Evolutionary conservation across 2,888 invertebrate genomes (phyloP).

Genomic region (Xylota segnis): DNA sequence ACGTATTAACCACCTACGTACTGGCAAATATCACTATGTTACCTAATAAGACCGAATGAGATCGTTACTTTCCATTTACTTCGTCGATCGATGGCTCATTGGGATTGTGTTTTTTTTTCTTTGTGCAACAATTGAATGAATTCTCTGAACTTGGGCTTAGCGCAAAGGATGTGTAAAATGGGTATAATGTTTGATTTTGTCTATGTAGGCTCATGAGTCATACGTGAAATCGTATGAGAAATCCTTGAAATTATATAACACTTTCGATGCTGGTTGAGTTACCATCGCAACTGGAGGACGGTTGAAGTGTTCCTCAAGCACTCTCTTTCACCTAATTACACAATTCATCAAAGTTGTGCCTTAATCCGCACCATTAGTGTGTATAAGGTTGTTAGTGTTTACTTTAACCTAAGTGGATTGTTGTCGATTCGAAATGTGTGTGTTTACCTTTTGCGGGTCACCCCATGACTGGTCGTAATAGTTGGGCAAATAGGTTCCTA

Average conservation of each 20-base stretch:
- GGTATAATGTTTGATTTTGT: background rate
- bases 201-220: constrained; percentile 1
- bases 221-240: background rate
- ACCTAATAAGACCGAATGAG: constrained; percentile 68
- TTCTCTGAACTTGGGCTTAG: background rate
- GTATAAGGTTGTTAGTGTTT: constrained; percentile 22
- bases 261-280: constrained; percentile 5
- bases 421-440: constrained; percentile 8
- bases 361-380: constrained; percentile 54
- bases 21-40: constrained; percentile 52
- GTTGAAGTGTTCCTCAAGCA: constrained; percentile 27
- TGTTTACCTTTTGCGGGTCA: constrained; percentile 23
- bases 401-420: constrained; percentile 25
- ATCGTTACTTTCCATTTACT: constrained; percentile 70
- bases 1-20: constrained; percentile 68
- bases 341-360: constrained; percentile 43
- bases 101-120: constrained; percentile 26
- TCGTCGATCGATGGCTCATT: constrained; percentile 59
- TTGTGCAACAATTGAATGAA: constrained; percentile 37
- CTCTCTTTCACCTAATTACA: constrained; percentile 56
- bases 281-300: constrained; percentile 15
- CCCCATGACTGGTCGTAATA: constrained; percentile 32
- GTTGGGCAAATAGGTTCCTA: constrained; percentile 50
- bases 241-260: constrained; percentile 30
- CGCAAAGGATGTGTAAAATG: constrained; percentile 28